phyloP scores from a whole-genome alignment of 64 coral and sea anemone species.

The Montipora sp. region DNA sequence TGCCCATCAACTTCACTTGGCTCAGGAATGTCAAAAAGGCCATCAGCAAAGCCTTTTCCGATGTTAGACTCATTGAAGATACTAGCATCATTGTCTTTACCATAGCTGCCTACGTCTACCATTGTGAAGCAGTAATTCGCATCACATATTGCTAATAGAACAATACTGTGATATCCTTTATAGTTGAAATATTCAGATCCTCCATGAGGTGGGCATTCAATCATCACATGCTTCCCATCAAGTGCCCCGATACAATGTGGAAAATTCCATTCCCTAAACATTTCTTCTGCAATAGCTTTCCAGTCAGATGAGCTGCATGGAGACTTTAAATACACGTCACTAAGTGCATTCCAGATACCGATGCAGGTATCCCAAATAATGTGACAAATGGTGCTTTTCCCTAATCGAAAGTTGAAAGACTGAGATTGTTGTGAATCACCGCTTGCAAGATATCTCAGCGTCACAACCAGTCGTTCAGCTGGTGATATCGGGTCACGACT shows the following conservation, averaged over 20 bases:
- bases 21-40: constrained; percentile 45
- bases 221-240: constrained; percentile 67
- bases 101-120: constrained; percentile 53
- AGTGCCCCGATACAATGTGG: constrained; percentile 66
- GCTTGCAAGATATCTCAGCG: constrained; percentile 64
- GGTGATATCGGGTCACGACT: constrained; percentile 62
- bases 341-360: constrained; percentile 63
- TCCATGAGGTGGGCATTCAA: constrained; percentile 64
- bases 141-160: constrained; percentile 61
- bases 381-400: constrained; percentile 49
- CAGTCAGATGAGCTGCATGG: constrained; percentile 22
- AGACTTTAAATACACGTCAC: constrained; percentile 34
- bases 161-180: constrained; percentile 63
- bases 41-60: constrained; percentile 44
- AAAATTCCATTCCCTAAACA: constrained; percentile 55
- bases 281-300: constrained; percentile 58
- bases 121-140: constrained; percentile 54
- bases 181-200: constrained; percentile 63
- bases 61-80: constrained; percentile 36
- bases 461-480: constrained; percentile 52
- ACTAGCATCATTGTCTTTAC: constrained; percentile 53
- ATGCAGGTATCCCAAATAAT: constrained; percentile 57
- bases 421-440: constrained; percentile 70
- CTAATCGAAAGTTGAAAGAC: constrained; percentile 59
- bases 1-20: constrained; percentile 23